phyloP scores from a whole-genome alignment of 2,113 vertebrate genomes.

The Willisornis vidua region DNA sequence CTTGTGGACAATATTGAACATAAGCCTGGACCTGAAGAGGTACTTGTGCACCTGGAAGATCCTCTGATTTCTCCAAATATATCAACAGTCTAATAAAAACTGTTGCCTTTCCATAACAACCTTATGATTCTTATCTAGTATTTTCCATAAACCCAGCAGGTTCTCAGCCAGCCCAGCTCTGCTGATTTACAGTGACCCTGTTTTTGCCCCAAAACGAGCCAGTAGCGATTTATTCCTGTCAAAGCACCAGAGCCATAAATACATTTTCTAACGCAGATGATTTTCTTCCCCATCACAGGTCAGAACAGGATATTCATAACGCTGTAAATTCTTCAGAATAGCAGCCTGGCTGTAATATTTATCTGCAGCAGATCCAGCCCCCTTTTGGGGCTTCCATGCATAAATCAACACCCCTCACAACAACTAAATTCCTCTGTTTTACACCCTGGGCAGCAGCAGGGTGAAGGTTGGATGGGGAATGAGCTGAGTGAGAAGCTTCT shows the following conservation, averaged over 20 bases:
- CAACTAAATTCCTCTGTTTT: background rate
- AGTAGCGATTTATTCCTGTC: constrained; percentile 39
- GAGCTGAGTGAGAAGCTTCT: background rate
- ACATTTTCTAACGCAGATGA: background rate
- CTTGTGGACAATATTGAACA: background rate
- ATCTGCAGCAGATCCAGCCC: background rate
- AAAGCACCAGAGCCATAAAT: constrained; percentile 14
- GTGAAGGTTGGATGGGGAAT: background rate
- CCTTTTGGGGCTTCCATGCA: background rate
- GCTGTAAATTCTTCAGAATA: constrained; percentile 12
- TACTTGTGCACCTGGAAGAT: background rate
- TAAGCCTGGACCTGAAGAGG: background rate
- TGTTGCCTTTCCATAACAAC: background rate
- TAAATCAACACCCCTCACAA: background rate
- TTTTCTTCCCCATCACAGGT: constrained; percentile 16
- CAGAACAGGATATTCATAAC: background rate
- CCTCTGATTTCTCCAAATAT: background rate
- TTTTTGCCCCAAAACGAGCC: background rate
- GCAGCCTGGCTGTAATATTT: background rate
- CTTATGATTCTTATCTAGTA: background rate
- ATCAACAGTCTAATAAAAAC: background rate
- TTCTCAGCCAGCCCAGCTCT: background rate
- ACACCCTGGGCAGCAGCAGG: background rate
- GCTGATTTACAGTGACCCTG: background rate
- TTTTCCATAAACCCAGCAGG: background rate